Evolutionary conservation across 2,888 invertebrate genomes (phyloP).

Genomic region (Drosophila cognata): DNA sequence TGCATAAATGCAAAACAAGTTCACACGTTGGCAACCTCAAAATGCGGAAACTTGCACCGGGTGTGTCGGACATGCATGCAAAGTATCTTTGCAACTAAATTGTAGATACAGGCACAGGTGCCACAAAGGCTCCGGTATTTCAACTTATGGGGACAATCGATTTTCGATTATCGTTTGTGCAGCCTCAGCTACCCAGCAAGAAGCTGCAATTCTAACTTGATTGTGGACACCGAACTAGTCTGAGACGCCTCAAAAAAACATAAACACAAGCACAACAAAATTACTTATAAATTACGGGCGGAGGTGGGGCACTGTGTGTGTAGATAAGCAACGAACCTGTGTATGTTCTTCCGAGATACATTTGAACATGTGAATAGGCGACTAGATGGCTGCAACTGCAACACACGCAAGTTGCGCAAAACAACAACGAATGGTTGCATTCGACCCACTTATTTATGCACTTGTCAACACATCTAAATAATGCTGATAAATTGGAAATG

Average conservation of each 20-base stretch:
- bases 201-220: slow-evolving; percentile 49
- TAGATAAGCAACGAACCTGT: slow-evolving; percentile 11
- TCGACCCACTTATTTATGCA: slow-evolving; percentile 54
- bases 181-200: slow-evolving; percentile 9
- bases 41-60: slow-evolving; percentile 38
- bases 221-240: slow-evolving; percentile 34
- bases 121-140: slow-evolving; percentile 30
- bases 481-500: slow-evolving; percentile 56
- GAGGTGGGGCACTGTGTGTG: background rate
- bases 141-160: slow-evolving; percentile 61
- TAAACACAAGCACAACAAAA: slow-evolving; percentile 35
- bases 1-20: slow-evolving; percentile 51
- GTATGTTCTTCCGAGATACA: slow-evolving; percentile 40
- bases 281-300: slow-evolving; percentile 22
- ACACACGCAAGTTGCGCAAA: slow-evolving; percentile 17
- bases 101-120: slow-evolving; percentile 32
- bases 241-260: slow-evolving; percentile 13
- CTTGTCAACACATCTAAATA: slow-evolving; percentile 29
- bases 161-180: slow-evolving; percentile 62
- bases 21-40: slow-evolving; percentile 29
- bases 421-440: slow-evolving; percentile 29
- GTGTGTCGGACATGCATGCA: slow-evolving; percentile 52
- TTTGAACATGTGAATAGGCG: slow-evolving; percentile 8
- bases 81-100: slow-evolving; percentile 49
- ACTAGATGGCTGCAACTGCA: slow-evolving; percentile 9